A percentile compares a stretch with the other conserved stretches of the same genome.
These are phyloP conservation scores for Arbacia lixula DNA, from an alignment of 53 echinoderm and acorn worm species.

Conservation along the genomic window DNA sequence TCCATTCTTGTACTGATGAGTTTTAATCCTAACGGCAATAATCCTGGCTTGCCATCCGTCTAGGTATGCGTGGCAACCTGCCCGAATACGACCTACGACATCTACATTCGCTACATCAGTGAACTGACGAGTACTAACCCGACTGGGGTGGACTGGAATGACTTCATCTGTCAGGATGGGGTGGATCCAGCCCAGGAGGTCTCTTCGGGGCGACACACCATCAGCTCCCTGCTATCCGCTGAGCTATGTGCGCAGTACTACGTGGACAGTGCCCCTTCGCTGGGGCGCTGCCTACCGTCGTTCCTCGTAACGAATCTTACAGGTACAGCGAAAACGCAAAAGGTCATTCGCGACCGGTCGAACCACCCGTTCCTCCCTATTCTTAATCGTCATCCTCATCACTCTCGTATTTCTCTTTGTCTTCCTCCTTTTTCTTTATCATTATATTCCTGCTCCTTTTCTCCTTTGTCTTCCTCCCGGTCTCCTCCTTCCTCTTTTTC, in stretches of 20 bases:
- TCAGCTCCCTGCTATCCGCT: constrained; percentile 49
- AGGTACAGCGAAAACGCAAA: no score
- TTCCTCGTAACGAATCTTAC: constrained; percentile 38
- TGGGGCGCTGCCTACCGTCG: constrained; percentile 75
- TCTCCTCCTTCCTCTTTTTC: no score
- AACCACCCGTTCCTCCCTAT: no score
- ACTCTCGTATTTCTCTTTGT: no score
- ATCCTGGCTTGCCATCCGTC: no score
- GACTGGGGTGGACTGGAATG: constrained; percentile 67
- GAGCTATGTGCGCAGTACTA: constrained; percentile 82
- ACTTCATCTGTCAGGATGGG: constrained; percentile 88
- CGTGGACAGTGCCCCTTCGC: constrained; percentile 40
- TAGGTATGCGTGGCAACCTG: constrained; percentile 80
- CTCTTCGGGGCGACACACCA: constrained; percentile 5
- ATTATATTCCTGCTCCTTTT: no score
- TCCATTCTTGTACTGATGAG: no score
- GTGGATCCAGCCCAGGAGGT: constrained; percentile 71
- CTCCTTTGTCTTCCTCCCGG: no score
- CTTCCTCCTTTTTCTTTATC: no score
- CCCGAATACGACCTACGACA: constrained; percentile 67
- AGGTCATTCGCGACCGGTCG: no score
- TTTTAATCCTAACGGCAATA: no score
- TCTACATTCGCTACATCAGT: constrained; percentile 38
- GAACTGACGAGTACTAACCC: background rate
- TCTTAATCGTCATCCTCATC: no score